These are phyloP conservation scores for Spheniscus mendiculus DNA, from an alignment of 2,113 vertebrate genomes.

Conservation along the genomic window DNA sequence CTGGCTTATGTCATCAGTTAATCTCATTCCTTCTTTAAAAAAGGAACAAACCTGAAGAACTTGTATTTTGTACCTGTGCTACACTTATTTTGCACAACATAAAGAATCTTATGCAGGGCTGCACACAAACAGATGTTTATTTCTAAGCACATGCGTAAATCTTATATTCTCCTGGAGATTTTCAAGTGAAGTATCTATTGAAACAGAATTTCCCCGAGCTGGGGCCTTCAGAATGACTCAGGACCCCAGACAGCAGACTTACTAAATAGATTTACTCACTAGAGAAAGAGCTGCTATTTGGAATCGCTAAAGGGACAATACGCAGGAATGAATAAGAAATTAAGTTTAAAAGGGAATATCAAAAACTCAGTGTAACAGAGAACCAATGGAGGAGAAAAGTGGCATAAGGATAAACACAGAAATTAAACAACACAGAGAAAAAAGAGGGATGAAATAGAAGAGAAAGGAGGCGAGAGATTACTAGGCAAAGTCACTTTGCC, in stretches of 20 bases:
- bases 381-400: neutral
- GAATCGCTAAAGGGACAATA: neutral
- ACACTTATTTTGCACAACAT: neutral
- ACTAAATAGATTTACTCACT: neutral
- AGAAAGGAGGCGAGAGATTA: neutral
- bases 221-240: neutral
- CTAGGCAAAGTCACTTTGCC: conserved; percentile 23
- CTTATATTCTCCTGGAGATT: neutral
- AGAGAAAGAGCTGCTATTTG: neutral
- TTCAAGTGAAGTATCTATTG: neutral
- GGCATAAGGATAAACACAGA: neutral
- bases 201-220: neutral
- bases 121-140: neutral
- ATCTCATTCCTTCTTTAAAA: neutral
- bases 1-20: neutral
- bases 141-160: neutral
- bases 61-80: neutral
- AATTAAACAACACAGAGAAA: neutral
- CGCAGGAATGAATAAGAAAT: neutral
- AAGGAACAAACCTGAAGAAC: neutral
- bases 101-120: neutral
- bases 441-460: neutral
- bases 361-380: neutral
- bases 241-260: neutral
- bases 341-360: neutral